Conservation (phyloP, 1,140 invertebrate species). For the Lethrus apterus region DNA sequence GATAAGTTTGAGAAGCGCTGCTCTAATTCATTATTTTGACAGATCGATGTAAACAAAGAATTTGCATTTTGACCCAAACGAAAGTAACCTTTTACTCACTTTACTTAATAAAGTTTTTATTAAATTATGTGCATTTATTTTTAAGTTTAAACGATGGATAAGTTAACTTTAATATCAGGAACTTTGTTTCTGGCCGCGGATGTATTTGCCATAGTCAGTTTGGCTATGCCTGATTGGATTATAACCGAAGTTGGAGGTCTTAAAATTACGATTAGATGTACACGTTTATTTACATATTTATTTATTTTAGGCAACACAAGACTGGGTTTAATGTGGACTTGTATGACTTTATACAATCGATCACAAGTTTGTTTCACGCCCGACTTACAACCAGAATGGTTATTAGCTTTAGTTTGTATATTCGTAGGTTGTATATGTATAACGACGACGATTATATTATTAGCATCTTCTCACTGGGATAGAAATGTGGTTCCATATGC, state of each 20-base stretch:
- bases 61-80: too few relatives aligned
- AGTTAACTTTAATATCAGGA: conserved; percentile 84
- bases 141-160: conserved; percentile 64
- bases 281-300: conserved; percentile 4
- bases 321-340: conserved; percentile 88
- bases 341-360: conserved; percentile 84
- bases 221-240: conserved; percentile 94
- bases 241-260: conserved; percentile 87
- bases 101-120: not conserved
- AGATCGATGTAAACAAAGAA: too few relatives aligned
- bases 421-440: conserved; percentile 89
- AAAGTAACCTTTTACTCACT: too few relatives aligned
- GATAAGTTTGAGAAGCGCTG: too few relatives aligned
- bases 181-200: conserved; percentile 87
- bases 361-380: conserved; percentile 83
- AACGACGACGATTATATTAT: conserved; percentile 80
- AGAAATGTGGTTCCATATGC: conserved; percentile 85
- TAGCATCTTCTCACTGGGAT: conserved; percentile 86
- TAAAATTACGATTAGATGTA: not conserved
- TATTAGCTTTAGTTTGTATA: conserved; percentile 83
- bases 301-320: conserved; percentile 66
- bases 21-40: too few relatives aligned
- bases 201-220: conserved; percentile 86
- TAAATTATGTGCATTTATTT: too few relatives aligned
- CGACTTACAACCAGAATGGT: conserved; percentile 82